Conservation (phyloP, 2,113 vertebrate species). For the Dipodomys ordii region DNA sequence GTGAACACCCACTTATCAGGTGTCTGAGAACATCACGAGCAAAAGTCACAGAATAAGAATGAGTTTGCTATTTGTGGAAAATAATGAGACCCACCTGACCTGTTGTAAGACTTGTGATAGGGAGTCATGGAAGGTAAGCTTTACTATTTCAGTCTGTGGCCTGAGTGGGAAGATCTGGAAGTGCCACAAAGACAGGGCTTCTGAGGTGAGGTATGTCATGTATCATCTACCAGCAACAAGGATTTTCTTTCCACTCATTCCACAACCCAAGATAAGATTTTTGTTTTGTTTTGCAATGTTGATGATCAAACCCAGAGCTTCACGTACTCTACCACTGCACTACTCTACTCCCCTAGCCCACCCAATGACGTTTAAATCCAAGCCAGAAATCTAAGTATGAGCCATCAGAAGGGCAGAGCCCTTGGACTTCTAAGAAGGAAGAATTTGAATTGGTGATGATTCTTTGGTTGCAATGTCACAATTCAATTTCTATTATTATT, state of each 20-base stretch:
- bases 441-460: neutral
- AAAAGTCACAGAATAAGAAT: slow-evolving; percentile 33
- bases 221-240: neutral
- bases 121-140: slow-evolving; percentile 42
- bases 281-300: neutral
- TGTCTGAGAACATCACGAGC: neutral
- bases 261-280: neutral
- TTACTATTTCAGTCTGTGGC: slow-evolving; percentile 64
- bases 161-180: slow-evolving; percentile 38
- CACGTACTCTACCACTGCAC: neutral
- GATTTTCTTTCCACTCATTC: neutral
- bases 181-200: neutral
- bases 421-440: neutral
- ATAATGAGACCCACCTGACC: slow-evolving; percentile 32
- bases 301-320: neutral
- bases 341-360: neutral
- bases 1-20: neutral
- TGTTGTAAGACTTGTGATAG: neutral
- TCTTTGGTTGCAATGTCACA: neutral
- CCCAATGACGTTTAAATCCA: neutral
- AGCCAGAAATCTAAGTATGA: slow-evolving; percentile 33
- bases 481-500: neutral
- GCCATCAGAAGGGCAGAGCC: neutral
- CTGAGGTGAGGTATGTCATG: neutral
- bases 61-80: slow-evolving; percentile 65